Evolutionary conservation across 30 jellyfish, hydroid and myxozoan species (phyloP).

Genomic region (Cassiopea xamachana): DNA sequence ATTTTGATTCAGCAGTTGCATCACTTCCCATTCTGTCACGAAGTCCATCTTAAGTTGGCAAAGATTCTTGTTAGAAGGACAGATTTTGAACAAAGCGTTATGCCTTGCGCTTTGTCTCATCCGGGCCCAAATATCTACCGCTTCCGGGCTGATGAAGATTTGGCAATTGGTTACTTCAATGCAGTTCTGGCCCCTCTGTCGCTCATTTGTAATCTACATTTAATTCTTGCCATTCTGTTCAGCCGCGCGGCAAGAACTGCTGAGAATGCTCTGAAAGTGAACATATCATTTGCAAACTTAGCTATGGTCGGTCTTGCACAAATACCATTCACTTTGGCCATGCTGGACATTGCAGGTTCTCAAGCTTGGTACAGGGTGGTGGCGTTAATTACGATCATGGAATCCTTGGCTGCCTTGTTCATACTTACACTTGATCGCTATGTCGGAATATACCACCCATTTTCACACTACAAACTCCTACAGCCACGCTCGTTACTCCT

Average conservation of each 20-base stretch:
- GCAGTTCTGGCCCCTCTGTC: not conserved
- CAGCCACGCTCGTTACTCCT: conserved; percentile 2
- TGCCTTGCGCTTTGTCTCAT: not conserved
- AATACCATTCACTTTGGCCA: not conserved
- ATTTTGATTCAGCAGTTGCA: too few relatives aligned
- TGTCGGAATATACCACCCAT: conserved; percentile 21
- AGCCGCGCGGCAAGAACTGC: conserved; percentile 11
- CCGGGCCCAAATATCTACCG: not conserved
- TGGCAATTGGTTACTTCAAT: conserved; percentile 9
- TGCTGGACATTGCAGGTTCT: not conserved
- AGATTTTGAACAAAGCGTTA: too few relatives aligned
- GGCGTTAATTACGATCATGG: not conserved
- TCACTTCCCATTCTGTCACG: too few relatives aligned
- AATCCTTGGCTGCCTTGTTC: not conserved
- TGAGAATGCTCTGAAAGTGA: not conserved
- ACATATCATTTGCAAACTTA: conserved; percentile 4
- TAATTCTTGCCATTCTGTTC: not conserved
- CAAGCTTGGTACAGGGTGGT: conserved; percentile 8
- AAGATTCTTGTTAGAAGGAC: too few relatives aligned
- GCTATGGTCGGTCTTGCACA: not conserved
- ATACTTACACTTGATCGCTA: conserved; percentile 4
- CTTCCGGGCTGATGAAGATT: not conserved
- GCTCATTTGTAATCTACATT: not conserved
- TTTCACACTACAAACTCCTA: not conserved
- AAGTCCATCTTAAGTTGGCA: too few relatives aligned